Percentiles rank a stretch among this genome's conserved stretches.
Evolutionary conservation across 2,797 vertebrate genomes (phyloP).

Genomic region (Phyllotis vaccarum): DNA sequence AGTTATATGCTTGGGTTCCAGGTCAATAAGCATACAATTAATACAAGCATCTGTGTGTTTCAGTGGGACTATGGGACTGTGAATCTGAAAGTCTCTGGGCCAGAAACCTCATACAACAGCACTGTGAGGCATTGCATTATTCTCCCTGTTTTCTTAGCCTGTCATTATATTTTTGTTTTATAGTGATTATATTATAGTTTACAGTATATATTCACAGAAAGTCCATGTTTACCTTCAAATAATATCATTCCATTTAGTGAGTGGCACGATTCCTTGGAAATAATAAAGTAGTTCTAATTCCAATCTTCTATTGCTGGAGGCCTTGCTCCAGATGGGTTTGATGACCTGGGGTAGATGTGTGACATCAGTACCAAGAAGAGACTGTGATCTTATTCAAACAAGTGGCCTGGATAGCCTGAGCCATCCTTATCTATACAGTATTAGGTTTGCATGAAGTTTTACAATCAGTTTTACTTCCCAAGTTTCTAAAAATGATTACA

Average conservation of each 20-base stretch:
- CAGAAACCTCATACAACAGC: too few species aligned
- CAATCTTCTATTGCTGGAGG: background rate
- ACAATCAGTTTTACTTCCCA: background rate
- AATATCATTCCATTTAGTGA: background rate
- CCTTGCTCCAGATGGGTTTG: background rate
- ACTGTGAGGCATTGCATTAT: background rate
- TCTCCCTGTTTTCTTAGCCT: background rate
- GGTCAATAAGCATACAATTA: too few species aligned
- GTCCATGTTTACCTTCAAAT: background rate
- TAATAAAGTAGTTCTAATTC: background rate
- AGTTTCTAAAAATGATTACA: background rate
- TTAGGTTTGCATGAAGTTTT: background rate
- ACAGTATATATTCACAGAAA: background rate
- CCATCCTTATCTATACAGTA: background rate
- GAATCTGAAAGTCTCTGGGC: too few species aligned
- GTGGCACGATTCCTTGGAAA: background rate
- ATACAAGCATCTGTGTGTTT: too few species aligned
- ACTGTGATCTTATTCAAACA: background rate
- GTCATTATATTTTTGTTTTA: background rate
- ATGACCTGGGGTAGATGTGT: background rate
- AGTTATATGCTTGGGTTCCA: too few species aligned
- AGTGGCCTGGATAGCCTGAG: background rate
- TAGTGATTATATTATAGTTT: background rate
- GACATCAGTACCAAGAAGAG: background rate
- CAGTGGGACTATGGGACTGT: too few species aligned